Percentiles rank a stretch among this genome's conserved stretches.
These are phyloP conservation scores for Acanthoscelides obtectus DNA, from an alignment of 2,888 invertebrate genomes.

Conservation along the genomic window DNA sequence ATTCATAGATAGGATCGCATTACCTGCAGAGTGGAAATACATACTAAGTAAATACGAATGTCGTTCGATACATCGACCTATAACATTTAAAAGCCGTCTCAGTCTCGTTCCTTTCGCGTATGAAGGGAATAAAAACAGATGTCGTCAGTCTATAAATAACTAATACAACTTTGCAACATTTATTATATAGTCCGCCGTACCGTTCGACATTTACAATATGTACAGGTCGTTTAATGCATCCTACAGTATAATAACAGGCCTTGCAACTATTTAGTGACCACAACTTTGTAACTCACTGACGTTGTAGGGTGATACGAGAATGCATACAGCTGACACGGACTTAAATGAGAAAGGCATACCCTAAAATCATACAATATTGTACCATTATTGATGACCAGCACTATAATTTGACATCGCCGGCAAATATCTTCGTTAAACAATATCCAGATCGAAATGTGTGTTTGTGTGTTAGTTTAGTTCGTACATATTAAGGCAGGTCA, in stretches of 20 bases:
- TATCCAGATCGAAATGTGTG: not conserved
- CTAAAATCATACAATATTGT: no score
- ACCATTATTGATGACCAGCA: no score
- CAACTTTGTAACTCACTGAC: not conserved
- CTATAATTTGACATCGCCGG: no score
- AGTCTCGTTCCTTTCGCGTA: not conserved
- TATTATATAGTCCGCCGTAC: not conserved
- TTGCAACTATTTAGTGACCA: not conserved
- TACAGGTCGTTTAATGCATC: not conserved
- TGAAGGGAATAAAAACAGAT: not conserved
- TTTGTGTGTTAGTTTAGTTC: not conserved
- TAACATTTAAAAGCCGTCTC: not conserved
- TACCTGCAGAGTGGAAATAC: not conserved
- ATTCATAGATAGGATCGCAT: no score
- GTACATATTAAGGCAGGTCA: not conserved
- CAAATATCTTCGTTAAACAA: not conserved
- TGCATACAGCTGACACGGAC: no score
- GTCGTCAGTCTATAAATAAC: not conserved
- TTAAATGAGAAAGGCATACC: no score
- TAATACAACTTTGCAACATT: not conserved
- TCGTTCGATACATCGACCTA: not conserved
- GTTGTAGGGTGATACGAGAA: not conserved
- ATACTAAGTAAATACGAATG: not conserved
- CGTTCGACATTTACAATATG: not conserved
- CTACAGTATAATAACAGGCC: not conserved